Base-by-base conservation (phyloP, 2,797 vertebrate genomes). In the Oophaga sylvatica region DNA sequence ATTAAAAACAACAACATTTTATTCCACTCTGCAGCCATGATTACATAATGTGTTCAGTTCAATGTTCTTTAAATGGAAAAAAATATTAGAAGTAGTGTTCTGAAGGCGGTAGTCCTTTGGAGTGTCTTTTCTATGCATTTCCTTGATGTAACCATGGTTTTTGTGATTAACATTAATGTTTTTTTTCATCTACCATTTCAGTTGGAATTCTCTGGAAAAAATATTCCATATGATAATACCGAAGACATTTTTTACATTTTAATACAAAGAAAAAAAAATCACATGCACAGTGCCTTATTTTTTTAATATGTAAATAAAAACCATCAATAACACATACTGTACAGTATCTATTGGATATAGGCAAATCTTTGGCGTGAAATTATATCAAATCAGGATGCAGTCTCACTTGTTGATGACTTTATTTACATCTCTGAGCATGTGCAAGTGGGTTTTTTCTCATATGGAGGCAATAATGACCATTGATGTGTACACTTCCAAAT, bases 401-500 rank as follows among this genome's bases (percentile, higher is more conserved):
- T 56, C 16, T 35, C 59, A 81, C 59, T 5, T 48, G 65, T 45
- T 81, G 60, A 75, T 62, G 26, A 26, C 48, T 56, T 57, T 81
- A 68, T 75, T 67, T 80, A n/a, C 8, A 62, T 81, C 15, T 63
- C 41, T 93, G 89, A 90, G 41, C 87, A 84, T 63, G 70, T 81
- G 76, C 75, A 65, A 45, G 31, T 88, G 78, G 79, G 60, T 20
- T 63, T 20, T 20, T 90, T 91, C 93, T 93, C 90, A 91, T 92
- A 90, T 92, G 90, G 91, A 93, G 90, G 92, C 91, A 89, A 90
- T 94, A 93, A 94, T 93, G 92, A 94, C 91, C 91, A 91, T 91
- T 84, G 68, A 91, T 88, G 94, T 94, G 94, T 94, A 92, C 92
- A 93, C 94, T 93, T 91, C 93, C 91, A 92, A 93, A 65, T 93